Percentiles rank a stretch among this genome's conserved stretches.
Conservation (phyloP, 2,113 vertebrate genomes). For the Ceuthmochares aereus region DNA sequence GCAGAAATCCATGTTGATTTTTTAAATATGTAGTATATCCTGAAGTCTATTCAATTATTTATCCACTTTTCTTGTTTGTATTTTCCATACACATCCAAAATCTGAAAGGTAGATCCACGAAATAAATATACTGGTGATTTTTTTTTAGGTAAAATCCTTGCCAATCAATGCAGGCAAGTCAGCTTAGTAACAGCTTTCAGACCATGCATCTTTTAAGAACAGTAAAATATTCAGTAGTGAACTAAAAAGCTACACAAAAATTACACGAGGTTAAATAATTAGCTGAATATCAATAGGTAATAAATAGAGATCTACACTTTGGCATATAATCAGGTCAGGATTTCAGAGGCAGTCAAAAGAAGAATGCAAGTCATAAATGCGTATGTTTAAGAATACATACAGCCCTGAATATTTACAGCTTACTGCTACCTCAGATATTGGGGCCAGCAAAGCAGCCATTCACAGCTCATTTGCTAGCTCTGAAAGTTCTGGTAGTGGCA, state of each 20-base stretch:
- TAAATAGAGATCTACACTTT: not conserved
- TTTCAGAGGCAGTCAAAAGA: not conserved
- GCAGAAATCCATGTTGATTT: not conserved
- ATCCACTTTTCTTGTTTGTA: not conserved
- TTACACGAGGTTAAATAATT: not conserved
- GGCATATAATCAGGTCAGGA: not conserved
- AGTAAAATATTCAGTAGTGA: not conserved
- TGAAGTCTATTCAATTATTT: not conserved
- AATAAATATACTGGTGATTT: not conserved
- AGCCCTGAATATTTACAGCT: not conserved
- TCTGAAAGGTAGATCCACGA: not conserved
- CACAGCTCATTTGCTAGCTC: not conserved
- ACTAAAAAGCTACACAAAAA: not conserved
- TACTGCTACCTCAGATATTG: not conserved
- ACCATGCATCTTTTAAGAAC: not conserved
- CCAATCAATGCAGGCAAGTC: not conserved
- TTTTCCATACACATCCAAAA: not conserved
- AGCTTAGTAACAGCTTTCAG: not conserved
- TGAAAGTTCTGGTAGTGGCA: not conserved
- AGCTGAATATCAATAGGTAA: not conserved
- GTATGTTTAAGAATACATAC: not conserved
- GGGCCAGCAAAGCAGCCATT: not conserved
- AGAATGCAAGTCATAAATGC: not conserved
- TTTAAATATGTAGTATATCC: not conserved
- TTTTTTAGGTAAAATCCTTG: not conserved